These are phyloP conservation scores for Solenopsis invicta DNA, from an alignment of 1,140 invertebrate genomes.

Conservation along the genomic window DNA sequence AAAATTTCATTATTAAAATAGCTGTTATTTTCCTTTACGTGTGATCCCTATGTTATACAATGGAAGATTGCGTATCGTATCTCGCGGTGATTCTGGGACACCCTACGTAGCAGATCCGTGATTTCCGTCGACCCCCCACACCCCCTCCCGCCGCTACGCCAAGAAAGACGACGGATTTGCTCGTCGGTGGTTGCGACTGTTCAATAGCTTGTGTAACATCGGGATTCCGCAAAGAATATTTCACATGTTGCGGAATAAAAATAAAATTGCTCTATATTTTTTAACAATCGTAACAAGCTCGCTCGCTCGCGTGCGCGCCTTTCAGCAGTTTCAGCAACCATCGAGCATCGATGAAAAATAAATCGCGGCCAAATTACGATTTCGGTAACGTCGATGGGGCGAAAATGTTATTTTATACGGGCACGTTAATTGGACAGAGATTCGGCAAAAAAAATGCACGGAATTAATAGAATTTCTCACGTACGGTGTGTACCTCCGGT, in stretches of 20 bases:
- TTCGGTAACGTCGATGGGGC: not conserved
- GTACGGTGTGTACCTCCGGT: not conserved
- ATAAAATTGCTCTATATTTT: slow-evolving; percentile 5
- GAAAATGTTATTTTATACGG: not conserved
- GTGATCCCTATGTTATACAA: not conserved
- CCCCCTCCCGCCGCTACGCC: not conserved
- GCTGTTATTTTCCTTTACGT: not conserved
- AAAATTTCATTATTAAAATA: not conserved
- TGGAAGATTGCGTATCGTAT: not conserved
- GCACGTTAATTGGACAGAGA: not conserved
- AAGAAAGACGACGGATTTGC: slow-evolving; percentile 22
- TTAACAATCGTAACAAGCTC: not conserved
- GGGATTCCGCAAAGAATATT: not conserved
- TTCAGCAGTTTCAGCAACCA: not conserved
- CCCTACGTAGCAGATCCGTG: slow-evolving; percentile 16
- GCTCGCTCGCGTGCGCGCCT: not conserved
- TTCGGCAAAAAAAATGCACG: slow-evolving; percentile 16
- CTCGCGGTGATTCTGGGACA: slow-evolving; percentile 7
- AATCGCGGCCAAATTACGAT: not conserved
- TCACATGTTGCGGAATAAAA: slow-evolving; percentile 2
- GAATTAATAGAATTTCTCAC: slow-evolving; percentile 3
- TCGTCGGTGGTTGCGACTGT: slow-evolving; percentile 15
- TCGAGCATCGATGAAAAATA: slow-evolving; percentile 7
- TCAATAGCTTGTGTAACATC: slow-evolving; percentile 40
- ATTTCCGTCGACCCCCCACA: not conserved